A percentile compares a stretch with the other conserved stretches of the same genome.
phyloP scores from a whole-genome alignment of 2,888 invertebrate genomes.

The Diarsia brunnea region DNA sequence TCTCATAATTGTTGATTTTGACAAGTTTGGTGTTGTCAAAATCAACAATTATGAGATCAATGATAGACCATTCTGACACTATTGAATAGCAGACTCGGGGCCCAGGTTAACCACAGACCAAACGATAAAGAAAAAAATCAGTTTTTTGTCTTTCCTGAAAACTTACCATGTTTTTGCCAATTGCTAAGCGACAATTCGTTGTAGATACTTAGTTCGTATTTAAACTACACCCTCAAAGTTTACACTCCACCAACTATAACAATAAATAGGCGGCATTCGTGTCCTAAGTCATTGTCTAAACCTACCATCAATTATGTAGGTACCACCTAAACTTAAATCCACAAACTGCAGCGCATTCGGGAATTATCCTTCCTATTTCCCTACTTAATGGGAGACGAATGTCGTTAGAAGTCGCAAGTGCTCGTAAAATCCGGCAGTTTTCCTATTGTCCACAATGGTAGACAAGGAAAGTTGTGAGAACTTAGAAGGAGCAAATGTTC shows the following conservation, averaged over 20 bases:
- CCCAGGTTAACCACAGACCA: too few species aligned
- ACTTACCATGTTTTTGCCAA: not conserved
- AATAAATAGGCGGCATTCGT: constrained; percentile 49
- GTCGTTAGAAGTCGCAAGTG: constrained; percentile 87
- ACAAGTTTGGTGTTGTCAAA: too few species aligned
- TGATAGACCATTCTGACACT: too few species aligned
- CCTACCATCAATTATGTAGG: constrained; percentile 82
- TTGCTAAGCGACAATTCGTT: not conserved
- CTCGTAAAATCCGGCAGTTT: constrained; percentile 85
- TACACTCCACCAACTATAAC: constrained; percentile 33
- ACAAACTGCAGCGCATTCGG: constrained; percentile 84
- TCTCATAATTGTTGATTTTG: too few species aligned
- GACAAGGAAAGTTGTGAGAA: constrained; percentile 53
- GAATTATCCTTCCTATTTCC: constrained; percentile 86
- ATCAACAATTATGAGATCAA: too few species aligned
- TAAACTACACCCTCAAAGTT: constrained; percentile 15
- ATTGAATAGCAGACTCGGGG: too few species aligned
- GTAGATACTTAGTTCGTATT: not conserved
- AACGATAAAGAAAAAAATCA: too few species aligned
- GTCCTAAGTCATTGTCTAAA: constrained; percentile 72
- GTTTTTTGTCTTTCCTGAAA: not conserved
- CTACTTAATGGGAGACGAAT: constrained; percentile 88
- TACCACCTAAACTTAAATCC: constrained; percentile 83
- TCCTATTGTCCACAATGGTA: constrained; percentile 73
- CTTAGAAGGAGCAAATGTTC: constrained; percentile 21